Conservation (phyloP, 2,888 invertebrate genomes). For the Erebia aethiops region DNA sequence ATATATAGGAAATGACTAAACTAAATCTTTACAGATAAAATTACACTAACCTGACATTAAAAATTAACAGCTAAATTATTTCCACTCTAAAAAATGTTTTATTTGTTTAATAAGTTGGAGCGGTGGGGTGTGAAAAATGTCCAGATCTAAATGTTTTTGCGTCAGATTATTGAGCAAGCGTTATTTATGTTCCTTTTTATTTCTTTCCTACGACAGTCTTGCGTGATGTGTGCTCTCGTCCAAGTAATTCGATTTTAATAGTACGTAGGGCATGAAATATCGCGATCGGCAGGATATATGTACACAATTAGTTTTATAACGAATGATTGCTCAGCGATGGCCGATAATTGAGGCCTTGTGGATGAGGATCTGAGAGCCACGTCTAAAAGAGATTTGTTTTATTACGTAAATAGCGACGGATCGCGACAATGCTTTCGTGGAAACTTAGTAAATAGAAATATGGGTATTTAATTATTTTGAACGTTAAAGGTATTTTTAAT, state of each 20-base stretch:
- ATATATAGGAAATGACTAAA: too few species aligned
- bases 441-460: not conserved
- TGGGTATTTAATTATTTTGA: too few species aligned
- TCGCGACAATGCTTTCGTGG: not conserved
- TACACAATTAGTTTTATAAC: slow-evolving; percentile 66
- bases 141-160: too few species aligned
- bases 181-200: too few species aligned
- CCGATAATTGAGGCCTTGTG: slow-evolving; percentile 55
- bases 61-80: too few species aligned
- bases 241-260: slow-evolving; percentile 75
- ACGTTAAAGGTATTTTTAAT: too few species aligned
- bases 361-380: slow-evolving; percentile 25
- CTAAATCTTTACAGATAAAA: too few species aligned
- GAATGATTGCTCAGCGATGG: slow-evolving; percentile 66
- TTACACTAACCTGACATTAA: too few species aligned
- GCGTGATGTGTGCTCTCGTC: slow-evolving; percentile 21
- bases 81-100: too few species aligned
- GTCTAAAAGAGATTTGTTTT: slow-evolving; percentile 18
- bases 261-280: slow-evolving; percentile 60
- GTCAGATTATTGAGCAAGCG: too few species aligned
- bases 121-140: too few species aligned
- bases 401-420: not conserved
- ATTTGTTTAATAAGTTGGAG: too few species aligned
- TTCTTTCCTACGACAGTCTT: slow-evolving; percentile 5
- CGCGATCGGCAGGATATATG: slow-evolving; percentile 57